Evolutionary conservation across 2,888 invertebrate genomes (phyloP).

Genomic region (Sinohyriopsis cumingii): DNA sequence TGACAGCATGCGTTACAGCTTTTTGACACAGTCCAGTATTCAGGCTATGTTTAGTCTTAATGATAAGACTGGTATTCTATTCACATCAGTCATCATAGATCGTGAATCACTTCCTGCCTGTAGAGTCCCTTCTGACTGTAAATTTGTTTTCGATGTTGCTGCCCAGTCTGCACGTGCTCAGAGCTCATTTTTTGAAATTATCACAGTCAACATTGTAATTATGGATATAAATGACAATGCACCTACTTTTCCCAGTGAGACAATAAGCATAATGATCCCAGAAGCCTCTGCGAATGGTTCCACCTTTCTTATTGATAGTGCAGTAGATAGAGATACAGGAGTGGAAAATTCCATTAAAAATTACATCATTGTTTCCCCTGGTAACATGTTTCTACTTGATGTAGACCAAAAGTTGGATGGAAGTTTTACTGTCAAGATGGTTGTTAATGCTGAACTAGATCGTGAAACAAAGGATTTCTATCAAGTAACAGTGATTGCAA

Average conservation of each 20-base stretch:
- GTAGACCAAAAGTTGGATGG: slow-evolving; percentile 42
- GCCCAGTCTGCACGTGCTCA: slow-evolving; percentile 36
- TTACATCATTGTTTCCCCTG: slow-evolving; percentile 43
- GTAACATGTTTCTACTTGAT: slow-evolving; percentile 39
- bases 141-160: slow-evolving; percentile 43
- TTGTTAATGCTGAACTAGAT: slow-evolving; percentile 52
- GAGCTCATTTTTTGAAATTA: slow-evolving; percentile 40
- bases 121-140: slow-evolving; percentile 32
- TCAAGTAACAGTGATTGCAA: slow-evolving; percentile 51
- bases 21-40: slow-evolving; percentile 40
- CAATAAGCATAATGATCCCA: slow-evolving; percentile 42
- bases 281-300: slow-evolving; percentile 48
- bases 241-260: slow-evolving; percentile 43
- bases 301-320: slow-evolving; percentile 46
- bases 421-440: slow-evolving; percentile 43
- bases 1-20: slow-evolving; percentile 36
- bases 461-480: slow-evolving; percentile 56
- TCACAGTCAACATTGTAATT: slow-evolving; percentile 43
- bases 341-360: slow-evolving; percentile 43
- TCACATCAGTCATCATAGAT: slow-evolving; percentile 46
- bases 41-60: slow-evolving; percentile 47
- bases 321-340: slow-evolving; percentile 52
- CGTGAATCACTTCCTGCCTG: slow-evolving; percentile 44
- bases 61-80: slow-evolving; percentile 46
- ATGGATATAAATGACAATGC: slow-evolving; percentile 57